Conservation (phyloP, 2,797 vertebrate genomes). For the Coccyzus lansbergi region DNA sequence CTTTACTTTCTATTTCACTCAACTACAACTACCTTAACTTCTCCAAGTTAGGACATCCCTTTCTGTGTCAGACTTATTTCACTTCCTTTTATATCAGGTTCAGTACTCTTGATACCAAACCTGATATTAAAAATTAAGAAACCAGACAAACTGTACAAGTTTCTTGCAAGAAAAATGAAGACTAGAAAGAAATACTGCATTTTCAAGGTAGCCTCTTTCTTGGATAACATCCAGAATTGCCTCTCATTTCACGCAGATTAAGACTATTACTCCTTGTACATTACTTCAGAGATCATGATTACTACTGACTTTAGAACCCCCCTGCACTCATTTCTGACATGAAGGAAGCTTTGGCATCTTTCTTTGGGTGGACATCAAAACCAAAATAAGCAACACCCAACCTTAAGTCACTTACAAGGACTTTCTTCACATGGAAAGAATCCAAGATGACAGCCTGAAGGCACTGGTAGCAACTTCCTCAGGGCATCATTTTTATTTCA, state of each 20-base stretch:
- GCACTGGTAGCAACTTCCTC: not conserved
- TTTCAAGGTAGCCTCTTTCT: not conserved
- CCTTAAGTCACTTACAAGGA: not conserved
- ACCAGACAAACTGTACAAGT: not conserved
- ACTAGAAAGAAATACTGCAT: not conserved
- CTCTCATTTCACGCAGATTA: not conserved
- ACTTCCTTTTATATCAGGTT: not conserved
- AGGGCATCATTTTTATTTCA: conserved; percentile 5
- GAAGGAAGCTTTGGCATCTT: not conserved
- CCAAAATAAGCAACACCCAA: not conserved
- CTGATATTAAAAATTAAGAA: not conserved
- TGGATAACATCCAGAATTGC: not conserved
- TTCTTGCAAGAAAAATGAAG: not conserved
- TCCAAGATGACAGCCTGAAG: not conserved
- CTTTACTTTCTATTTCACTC: not conserved
- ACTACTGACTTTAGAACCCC: not conserved
- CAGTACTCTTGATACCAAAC: not conserved
- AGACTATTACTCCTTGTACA: not conserved
- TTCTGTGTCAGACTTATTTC: not conserved
- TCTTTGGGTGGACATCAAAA: not conserved
- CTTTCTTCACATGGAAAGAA: not conserved
- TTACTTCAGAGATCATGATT: not conserved
- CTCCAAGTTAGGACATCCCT: not conserved
- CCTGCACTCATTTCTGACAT: not conserved
- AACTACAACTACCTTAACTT: not conserved